A percentile compares a stretch with the other conserved stretches of the same genome.
Evolutionary conservation across 37 sponge, comb jelly and placozoan genomes (phyloP).

Genomic region (Eunapius fragilis): DNA sequence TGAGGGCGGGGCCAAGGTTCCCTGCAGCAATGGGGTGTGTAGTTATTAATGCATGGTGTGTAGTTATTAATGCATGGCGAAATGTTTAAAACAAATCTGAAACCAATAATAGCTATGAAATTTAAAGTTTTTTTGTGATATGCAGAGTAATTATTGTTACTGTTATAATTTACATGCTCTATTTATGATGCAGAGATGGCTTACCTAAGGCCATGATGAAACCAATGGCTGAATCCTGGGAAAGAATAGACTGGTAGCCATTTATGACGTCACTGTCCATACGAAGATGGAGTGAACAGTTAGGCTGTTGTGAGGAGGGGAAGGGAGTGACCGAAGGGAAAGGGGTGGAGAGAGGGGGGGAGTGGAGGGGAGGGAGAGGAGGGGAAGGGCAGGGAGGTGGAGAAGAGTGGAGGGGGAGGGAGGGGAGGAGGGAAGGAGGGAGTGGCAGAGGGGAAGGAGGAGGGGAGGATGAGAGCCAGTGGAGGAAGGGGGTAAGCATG

Average conservation of each 20-base stretch:
- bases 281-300: slow-evolving; percentile 84
- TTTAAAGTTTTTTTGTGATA: not conserved
- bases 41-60: not conserved
- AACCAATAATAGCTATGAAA: not conserved
- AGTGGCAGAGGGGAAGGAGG: not conserved
- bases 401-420: too few relatives aligned
- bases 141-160: not conserved
- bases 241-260: slow-evolving; percentile 59
- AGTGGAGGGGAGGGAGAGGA: too few relatives aligned
- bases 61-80: not conserved
- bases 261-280: slow-evolving; percentile 44
- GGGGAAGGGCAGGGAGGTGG: too few relatives aligned
- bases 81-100: not conserved
- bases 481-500: too few relatives aligned
- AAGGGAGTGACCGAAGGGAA: not conserved
- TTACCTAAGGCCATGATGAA: slow-evolving; percentile 81
- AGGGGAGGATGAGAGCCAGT: not conserved
- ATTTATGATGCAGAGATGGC: not conserved
- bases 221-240: slow-evolving; percentile 77
- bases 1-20: slow-evolving; percentile 43
- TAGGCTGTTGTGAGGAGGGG: slow-evolving; percentile 29
- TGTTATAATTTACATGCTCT: too few relatives aligned
- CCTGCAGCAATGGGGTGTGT: not conserved
- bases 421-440: not conserved
- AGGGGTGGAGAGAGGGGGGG: not conserved